Conservation (phyloP, 2,888 invertebrate species). For the Hydriomena furcata region DNA sequence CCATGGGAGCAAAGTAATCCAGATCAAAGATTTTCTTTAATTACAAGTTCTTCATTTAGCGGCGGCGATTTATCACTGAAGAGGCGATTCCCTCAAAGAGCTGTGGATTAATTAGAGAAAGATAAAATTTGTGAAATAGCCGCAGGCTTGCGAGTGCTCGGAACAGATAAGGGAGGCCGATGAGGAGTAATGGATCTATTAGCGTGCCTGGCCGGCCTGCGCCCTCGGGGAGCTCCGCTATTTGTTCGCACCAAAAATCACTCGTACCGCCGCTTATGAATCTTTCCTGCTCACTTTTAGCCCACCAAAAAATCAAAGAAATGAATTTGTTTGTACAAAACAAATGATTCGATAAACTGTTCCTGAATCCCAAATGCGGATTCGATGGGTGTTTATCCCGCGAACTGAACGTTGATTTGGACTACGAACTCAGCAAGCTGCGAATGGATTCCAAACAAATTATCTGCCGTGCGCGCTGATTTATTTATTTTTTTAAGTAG, state of each 20-base stretch:
- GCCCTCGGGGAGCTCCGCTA: conserved; percentile 46
- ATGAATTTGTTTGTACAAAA: conserved; percentile 59
- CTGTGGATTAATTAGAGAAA: conserved; percentile 76
- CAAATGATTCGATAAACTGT: conserved; percentile 63
- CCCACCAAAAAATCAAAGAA: conserved; percentile 42
- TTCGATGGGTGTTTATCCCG: conserved; percentile 50
- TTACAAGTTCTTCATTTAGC: conserved; percentile 68
- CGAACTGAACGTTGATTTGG: conserved; percentile 54
- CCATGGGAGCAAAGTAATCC: conserved; percentile 58
- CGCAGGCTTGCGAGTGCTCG: conserved; percentile 66
- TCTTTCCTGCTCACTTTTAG: conserved; percentile 54
- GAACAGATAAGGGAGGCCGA: conserved; percentile 68
- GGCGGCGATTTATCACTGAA: conserved; percentile 72
- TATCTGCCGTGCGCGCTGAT: conserved; percentile 45
- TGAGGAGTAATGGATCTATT: conserved; percentile 73
- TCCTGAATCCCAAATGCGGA: conserved; percentile 44
- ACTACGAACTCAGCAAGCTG: conserved; percentile 45
- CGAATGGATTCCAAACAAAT: conserved; percentile 55
- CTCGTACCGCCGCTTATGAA: conserved; percentile 55
- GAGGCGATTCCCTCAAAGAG: conserved; percentile 68
- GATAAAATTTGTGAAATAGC: conserved; percentile 78
- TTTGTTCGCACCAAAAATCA: conserved; percentile 60
- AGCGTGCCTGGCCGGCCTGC: conserved; percentile 51
- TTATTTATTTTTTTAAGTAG: conserved; percentile 49
- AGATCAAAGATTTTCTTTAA: conserved; percentile 74